A percentile compares a stretch with the other conserved stretches of the same genome.
These are phyloP conservation scores for Apodemia hepburni DNA, from an alignment of 2,888 invertebrate genomes.

Conservation along the genomic window DNA sequence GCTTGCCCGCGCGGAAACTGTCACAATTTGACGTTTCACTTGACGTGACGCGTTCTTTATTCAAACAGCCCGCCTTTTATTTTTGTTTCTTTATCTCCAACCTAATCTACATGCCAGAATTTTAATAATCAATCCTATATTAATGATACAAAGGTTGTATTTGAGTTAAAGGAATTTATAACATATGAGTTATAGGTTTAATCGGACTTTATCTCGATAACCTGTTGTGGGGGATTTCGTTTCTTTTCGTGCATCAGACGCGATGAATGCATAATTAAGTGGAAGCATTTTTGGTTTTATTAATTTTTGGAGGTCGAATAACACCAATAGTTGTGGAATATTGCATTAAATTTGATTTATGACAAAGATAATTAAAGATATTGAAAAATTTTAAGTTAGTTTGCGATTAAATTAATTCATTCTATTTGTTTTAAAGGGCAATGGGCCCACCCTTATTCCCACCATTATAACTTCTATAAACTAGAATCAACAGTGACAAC, in stretches of 20 bases:
- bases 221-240: constrained; percentile 72
- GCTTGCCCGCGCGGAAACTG: constrained; percentile 75
- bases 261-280: constrained; percentile 77
- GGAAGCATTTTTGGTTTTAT: constrained; percentile 57
- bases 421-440: no score
- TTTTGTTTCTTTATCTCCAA: constrained; percentile 66
- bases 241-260: constrained; percentile 60
- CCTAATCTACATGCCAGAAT: constrained; percentile 54
- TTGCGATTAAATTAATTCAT: no score
- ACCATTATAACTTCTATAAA: no score
- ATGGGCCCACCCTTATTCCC: no score
- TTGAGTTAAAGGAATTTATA: constrained; percentile 40
- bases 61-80: constrained; percentile 73
- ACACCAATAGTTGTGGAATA: constrained; percentile 30
- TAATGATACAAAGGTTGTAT: constrained; percentile 49
- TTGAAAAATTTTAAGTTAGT: not conserved
- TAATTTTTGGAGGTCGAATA: constrained; percentile 48
- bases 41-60: constrained; percentile 74
- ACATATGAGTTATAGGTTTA: constrained; percentile 58
- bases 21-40: constrained; percentile 77
- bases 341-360: not conserved
- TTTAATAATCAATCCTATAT: constrained; percentile 39
- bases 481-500: no score
- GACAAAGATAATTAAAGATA: not conserved
- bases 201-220: constrained; percentile 68